Percentiles rank a stretch among this genome's conserved stretches.
Evolutionary conservation across 2,113 vertebrate species (phyloP).

Genomic region (Lates calcarifer): DNA sequence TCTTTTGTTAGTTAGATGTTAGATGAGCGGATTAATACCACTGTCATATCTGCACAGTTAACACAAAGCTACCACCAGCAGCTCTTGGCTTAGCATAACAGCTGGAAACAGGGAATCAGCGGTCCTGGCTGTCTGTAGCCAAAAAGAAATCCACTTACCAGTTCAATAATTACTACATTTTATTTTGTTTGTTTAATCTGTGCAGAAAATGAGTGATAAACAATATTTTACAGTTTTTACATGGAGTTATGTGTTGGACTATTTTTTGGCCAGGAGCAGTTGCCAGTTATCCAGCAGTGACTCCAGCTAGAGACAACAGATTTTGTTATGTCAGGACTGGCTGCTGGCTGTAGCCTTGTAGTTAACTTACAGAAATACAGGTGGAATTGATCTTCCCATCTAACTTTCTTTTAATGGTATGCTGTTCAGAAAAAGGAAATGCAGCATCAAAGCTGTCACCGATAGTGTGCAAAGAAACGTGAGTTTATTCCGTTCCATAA

Average conservation of each 20-base stretch:
- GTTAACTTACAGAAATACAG: not conserved
- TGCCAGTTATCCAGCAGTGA: not conserved
- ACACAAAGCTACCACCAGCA: not conserved
- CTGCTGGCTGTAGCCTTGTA: not conserved
- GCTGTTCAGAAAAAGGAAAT: not conserved
- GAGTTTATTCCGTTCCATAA: constrained; percentile 3
- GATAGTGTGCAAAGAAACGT: not conserved
- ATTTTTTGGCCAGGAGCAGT: not conserved
- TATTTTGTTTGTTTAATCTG: not conserved
- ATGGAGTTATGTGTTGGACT: not conserved
- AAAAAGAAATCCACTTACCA: not conserved
- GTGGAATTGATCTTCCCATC: not conserved
- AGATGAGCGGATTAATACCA: not conserved
- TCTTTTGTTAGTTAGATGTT: not conserved
- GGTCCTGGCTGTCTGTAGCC: not conserved
- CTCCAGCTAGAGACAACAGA: not conserved
- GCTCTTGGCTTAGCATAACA: not conserved
- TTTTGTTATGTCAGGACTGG: not conserved
- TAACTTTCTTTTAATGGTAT: not conserved
- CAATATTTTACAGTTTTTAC: not conserved
- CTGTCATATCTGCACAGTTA: not conserved
- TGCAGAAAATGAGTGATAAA: not conserved
- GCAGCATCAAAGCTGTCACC: constrained; percentile 1
- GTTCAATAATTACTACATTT: not conserved
- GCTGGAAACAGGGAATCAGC: not conserved